phyloP scores from a whole-genome alignment of 2,888 invertebrate species.

The Pristionchus entomophagus region DNA sequence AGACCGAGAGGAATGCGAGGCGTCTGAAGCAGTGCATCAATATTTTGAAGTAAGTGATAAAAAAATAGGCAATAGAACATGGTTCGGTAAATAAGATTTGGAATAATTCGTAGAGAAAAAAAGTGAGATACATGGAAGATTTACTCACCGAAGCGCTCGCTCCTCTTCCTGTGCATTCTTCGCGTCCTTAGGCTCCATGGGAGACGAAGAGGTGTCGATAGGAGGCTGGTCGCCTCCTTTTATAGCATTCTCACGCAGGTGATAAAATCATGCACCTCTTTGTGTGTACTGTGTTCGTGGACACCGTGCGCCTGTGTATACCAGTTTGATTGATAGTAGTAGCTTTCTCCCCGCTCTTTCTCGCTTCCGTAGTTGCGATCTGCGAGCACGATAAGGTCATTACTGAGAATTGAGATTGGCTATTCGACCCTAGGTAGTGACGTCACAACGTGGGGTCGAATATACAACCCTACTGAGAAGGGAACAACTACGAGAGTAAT shows the following conservation, averaged over 20 bases:
- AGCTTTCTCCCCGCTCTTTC: no score
- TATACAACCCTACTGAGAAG: no score
- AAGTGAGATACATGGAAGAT: neutral
- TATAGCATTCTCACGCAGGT: no score
- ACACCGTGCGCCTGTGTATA: neutral
- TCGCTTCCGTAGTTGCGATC: neutral
- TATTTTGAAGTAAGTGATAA: neutral
- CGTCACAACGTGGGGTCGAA: no score
- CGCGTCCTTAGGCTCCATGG: neutral
- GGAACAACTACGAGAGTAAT: no score
- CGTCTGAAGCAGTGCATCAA: neutral
- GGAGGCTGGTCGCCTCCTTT: neutral
- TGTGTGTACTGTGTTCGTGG: neutral
- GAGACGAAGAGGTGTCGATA: neutral
- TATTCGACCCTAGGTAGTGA: no score
- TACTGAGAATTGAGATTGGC: no score
- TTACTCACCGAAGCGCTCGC: neutral
- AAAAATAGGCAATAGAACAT: neutral
- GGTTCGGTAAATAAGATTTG: neutral
- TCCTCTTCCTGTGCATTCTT: neutral
- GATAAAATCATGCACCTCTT: no score
- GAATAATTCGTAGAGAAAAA: neutral
- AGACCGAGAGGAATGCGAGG: neutral
- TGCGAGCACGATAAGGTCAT: neutral
- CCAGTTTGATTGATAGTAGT: neutral